A percentile compares a stretch with the other conserved stretches of the same genome.
Evolutionary conservation across 2,797 vertebrate genomes (phyloP).

Genomic region (Lacerta bilineata): DNA sequence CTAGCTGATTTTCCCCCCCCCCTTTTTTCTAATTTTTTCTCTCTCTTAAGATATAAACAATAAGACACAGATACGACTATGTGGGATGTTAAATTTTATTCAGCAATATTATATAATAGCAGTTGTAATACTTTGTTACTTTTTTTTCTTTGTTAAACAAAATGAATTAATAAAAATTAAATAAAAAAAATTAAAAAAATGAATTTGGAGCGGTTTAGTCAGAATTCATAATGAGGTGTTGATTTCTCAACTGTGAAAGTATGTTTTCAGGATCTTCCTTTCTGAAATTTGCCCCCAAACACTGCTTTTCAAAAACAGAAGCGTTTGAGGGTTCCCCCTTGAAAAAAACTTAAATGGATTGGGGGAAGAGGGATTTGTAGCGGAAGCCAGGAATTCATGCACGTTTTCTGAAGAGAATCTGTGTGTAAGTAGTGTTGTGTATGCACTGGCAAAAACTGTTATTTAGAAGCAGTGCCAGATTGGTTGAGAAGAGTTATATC

Average conservation of each 20-base stretch:
- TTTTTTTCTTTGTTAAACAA: too few relatives aligned
- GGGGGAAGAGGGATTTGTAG: neutral
- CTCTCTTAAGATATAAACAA: too few relatives aligned
- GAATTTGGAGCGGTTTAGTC: neutral
- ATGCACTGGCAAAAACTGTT: neutral
- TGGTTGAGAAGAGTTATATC: conserved; percentile 24
- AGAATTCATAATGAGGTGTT: too few relatives aligned
- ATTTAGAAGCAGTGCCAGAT: conserved; percentile 2
- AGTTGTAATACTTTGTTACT: too few relatives aligned
- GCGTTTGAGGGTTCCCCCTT: neutral
- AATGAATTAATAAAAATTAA: too few relatives aligned
- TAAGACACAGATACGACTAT: too few relatives aligned
- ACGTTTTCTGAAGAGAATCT: neutral
- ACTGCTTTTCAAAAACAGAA: neutral
- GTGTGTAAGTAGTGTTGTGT: accelerated
- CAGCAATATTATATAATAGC: too few relatives aligned
- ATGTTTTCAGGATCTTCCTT: neutral
- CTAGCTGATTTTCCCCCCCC: too few relatives aligned
- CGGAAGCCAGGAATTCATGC: neutral
- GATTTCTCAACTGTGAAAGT: neutral
- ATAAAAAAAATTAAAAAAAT: too few relatives aligned
- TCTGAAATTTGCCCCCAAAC: neutral
- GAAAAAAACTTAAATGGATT: neutral
- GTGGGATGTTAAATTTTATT: too few relatives aligned
- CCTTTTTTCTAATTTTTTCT: too few relatives aligned